Evolutionary conservation across 2,888 invertebrate genomes (phyloP).

Genomic region (Drosophila longiperda): DNA sequence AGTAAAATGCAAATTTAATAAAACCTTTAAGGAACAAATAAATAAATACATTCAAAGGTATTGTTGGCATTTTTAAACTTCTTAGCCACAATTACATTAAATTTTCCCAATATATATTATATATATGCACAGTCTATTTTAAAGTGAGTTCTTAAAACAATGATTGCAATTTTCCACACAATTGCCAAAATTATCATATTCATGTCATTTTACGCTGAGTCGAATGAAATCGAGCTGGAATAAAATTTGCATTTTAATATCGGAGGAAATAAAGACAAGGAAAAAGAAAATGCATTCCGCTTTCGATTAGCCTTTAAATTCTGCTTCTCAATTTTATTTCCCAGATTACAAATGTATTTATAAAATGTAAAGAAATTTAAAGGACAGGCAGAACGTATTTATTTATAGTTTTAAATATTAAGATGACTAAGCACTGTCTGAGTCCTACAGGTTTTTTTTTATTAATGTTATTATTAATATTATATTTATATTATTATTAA

Average conservation of each 20-base stretch:
- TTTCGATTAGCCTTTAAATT: background rate
- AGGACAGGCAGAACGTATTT: background rate
- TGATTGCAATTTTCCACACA: conserved; percentile 62
- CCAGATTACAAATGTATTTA: background rate
- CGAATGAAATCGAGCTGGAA: conserved; percentile 44
- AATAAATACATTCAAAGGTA: background rate
- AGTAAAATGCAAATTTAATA: background rate
- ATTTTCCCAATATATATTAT: background rate
- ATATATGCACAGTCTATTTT: conserved; percentile 33
- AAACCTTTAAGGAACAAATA: background rate
- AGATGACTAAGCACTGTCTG: background rate
- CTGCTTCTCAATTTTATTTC: background rate
- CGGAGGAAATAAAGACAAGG: background rate
- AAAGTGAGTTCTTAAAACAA: conserved; percentile 46
- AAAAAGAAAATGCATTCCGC: background rate
- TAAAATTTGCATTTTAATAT: conserved; percentile 5
- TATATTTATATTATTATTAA: background rate
- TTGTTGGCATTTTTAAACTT: background rate
- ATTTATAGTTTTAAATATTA: background rate
- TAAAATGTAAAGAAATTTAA: background rate
- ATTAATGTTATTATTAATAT: background rate
- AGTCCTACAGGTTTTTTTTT: background rate
- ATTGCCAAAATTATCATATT: conserved; percentile 65
- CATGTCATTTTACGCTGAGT: conserved; percentile 29
- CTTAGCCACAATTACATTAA: background rate